phyloP scores from a whole-genome alignment of 1,140 invertebrate species.

The Drosophila rufa region DNA sequence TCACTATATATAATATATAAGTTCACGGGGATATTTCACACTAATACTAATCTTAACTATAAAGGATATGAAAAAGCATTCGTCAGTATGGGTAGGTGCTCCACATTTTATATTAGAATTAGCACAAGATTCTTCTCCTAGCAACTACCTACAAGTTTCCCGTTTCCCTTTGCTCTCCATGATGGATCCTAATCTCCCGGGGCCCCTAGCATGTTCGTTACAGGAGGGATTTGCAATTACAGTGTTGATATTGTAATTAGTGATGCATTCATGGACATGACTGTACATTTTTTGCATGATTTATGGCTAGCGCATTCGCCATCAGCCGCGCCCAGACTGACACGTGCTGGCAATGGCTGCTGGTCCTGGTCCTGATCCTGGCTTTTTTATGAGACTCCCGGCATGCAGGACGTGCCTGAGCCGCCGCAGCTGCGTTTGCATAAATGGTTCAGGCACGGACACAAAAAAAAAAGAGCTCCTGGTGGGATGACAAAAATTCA shows the following conservation, averaged over 20 bases:
- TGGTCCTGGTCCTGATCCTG: background rate
- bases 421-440: slow-evolving; percentile 74
- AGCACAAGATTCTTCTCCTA: background rate
- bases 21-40: background rate
- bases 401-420: slow-evolving; percentile 64
- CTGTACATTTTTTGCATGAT: slow-evolving; percentile 42
- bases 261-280: slow-evolving; percentile 43
- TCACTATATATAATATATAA: background rate
- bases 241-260: slow-evolving; percentile 49
- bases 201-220: background rate
- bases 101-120: background rate
- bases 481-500: slow-evolving; percentile 69
- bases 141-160: background rate
- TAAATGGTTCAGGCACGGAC: slow-evolving; percentile 61
- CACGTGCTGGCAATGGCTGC: slow-evolving; percentile 31
- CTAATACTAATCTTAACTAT: background rate
- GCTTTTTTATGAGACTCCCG: slow-evolving; percentile 44
- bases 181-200: background rate
- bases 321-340: slow-evolving; percentile 22
- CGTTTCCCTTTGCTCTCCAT: background rate
- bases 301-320: slow-evolving; percentile 57
- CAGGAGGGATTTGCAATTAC: slow-evolving; percentile 31
- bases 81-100: too few species aligned
- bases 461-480: slow-evolving; percentile 14
- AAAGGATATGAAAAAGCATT: background rate